phyloP scores from a whole-genome alignment of 2,113 vertebrate genomes.

The Antechinus flavipes region DNA sequence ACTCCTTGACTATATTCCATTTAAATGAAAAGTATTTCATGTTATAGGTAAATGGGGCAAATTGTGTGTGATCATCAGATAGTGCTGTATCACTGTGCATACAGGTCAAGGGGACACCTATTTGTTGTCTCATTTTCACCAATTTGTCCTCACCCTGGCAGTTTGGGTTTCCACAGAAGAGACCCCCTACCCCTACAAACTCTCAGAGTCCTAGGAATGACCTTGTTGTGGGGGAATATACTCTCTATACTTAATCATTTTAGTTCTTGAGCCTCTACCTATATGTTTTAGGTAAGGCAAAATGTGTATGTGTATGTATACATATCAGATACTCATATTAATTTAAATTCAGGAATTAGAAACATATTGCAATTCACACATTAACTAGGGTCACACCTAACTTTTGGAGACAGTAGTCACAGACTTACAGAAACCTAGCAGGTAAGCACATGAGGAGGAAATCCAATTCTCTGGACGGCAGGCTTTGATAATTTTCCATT shows the following conservation, averaged over 20 bases:
- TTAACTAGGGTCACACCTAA: background rate
- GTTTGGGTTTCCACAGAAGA: background rate
- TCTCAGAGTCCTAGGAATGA: background rate
- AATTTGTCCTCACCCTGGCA: background rate
- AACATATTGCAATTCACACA: background rate
- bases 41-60: background rate
- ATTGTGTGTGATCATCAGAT: background rate
- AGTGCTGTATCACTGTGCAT: background rate
- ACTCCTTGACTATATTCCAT: conserved; percentile 41
- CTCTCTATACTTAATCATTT: background rate
- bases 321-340: background rate
- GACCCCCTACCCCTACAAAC: background rate
- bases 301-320: too few relatives aligned
- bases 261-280: background rate
- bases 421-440: background rate
- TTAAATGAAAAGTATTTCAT: conserved; percentile 24
- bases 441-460: background rate
- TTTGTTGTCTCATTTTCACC: background rate
- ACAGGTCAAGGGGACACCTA: background rate
- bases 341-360: background rate
- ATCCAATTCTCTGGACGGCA: background rate
- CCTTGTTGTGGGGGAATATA: background rate
- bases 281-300: background rate
- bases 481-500: background rate
- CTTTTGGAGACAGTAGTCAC: background rate